A percentile compares a stretch with the other conserved stretches of the same genome.
Conservation (phyloP, 2,797 vertebrate species). For the Poeciliopsis infans region DNA sequence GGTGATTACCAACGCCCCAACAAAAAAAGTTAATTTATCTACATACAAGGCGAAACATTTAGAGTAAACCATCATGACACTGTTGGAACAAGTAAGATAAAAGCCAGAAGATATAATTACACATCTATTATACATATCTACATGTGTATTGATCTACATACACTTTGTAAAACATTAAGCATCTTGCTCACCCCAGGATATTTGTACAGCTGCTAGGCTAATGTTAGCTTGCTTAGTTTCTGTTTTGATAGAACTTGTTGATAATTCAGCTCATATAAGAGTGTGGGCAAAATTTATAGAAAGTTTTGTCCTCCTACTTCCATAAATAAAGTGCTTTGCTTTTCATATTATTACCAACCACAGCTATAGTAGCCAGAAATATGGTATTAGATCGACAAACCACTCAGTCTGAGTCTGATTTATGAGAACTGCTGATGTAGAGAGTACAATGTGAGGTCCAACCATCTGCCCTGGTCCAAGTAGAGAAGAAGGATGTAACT, state of each 20-base stretch:
- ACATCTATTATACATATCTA: neutral
- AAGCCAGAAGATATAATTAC: neutral
- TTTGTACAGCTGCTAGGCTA: neutral
- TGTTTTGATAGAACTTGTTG: neutral
- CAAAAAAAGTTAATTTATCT: neutral
- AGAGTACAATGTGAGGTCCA: neutral
- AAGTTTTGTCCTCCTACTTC: neutral
- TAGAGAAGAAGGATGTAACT: conserved; percentile 33
- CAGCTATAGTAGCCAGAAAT: neutral
- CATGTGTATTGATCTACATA: neutral
- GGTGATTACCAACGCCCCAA: neutral
- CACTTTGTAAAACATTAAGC: neutral
- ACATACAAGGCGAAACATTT: neutral
- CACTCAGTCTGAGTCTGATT: neutral
- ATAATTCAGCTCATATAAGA: neutral
- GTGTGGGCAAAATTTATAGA: neutral
- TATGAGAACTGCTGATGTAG: neutral
- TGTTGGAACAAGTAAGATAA: neutral
- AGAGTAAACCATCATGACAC: neutral
- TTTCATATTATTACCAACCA: neutral
- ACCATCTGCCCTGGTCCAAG: conserved; percentile 3
- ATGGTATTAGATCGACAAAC: neutral
- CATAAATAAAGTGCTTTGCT: neutral
- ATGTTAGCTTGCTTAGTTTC: neutral
- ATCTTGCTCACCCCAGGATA: neutral